A percentile compares a stretch with the other conserved stretches of the same genome.
Evolutionary conservation across 2,888 invertebrate species (phyloP).

Genomic region (Octonoba sinensis): DNA sequence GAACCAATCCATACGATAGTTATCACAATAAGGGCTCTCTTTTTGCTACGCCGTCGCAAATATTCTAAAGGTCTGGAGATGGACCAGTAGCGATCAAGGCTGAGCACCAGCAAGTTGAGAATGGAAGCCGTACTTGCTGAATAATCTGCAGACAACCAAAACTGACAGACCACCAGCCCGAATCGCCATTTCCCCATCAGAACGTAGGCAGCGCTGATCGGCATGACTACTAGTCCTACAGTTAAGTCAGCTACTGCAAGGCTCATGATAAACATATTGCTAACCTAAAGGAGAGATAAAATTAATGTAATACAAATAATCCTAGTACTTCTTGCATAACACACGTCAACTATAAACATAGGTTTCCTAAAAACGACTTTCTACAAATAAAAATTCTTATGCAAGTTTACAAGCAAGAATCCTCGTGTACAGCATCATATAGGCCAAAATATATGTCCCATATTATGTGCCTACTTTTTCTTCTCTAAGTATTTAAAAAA

Average conservation of each 20-base stretch:
- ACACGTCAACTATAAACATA: no score
- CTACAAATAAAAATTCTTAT: no score
- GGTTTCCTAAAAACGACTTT: no score
- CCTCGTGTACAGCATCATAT: no score
- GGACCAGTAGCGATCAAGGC: slow-evolving; percentile 74
- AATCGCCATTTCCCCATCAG: slow-evolving; percentile 73
- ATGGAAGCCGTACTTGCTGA: slow-evolving; percentile 76
- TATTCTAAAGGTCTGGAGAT: slow-evolving; percentile 74
- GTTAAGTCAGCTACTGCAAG: slow-evolving; percentile 74
- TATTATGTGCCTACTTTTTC: no score
- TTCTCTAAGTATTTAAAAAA: no score
- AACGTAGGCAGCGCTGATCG: slow-evolving; percentile 73
- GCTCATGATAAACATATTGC: slow-evolving; percentile 75
- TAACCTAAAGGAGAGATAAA: slow-evolving; percentile 70
- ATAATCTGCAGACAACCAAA: slow-evolving; percentile 76
- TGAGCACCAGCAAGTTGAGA: slow-evolving; percentile 75
- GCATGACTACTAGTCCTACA: slow-evolving; percentile 74
- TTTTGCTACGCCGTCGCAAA: slow-evolving; percentile 73
- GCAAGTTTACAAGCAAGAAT: no score
- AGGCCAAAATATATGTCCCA: no score
- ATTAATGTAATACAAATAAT: neutral
- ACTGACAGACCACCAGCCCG: slow-evolving; percentile 74
- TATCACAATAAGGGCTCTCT: slow-evolving; percentile 73
- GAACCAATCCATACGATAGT: slow-evolving; percentile 73
- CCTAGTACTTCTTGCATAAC: neutral